Evolutionary conservation across 2,113 vertebrate genomes (phyloP).

Genomic region (Pholis gunnellus): DNA sequence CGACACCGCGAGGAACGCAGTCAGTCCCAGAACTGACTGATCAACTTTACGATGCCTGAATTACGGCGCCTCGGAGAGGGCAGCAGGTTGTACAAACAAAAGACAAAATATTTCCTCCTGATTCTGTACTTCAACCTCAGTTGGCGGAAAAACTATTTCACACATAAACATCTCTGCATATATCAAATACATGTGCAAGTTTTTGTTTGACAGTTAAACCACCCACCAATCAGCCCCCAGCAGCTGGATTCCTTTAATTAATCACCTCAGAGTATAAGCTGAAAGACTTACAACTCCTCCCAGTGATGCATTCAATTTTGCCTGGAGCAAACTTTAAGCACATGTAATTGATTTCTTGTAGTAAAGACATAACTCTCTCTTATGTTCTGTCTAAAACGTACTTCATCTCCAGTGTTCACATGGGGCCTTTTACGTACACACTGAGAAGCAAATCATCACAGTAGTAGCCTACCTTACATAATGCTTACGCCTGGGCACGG

Average conservation of each 20-base stretch:
- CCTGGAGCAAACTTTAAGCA: slow-evolving; percentile 42
- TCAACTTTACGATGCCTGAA: slow-evolving; percentile 21
- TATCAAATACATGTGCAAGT: slow-evolving; percentile 22
- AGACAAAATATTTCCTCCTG: background rate
- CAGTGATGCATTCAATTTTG: slow-evolving; percentile 53
- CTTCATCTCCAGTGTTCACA: slow-evolving; percentile 52
- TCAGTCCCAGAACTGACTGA: slow-evolving; percentile 19
- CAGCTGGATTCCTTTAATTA: slow-evolving; percentile 47
- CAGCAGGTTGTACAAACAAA: slow-evolving; percentile 2
- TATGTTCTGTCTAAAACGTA: slow-evolving; percentile 46
- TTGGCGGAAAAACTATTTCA: background rate
- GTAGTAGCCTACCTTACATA: slow-evolving; percentile 32
- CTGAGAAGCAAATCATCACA: slow-evolving; percentile 52
- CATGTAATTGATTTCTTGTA: slow-evolving; percentile 59
- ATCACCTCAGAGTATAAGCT: slow-evolving; percentile 43
- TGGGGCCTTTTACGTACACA: slow-evolving; percentile 49
- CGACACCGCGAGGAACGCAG: slow-evolving; percentile 4
- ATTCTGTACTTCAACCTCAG: slow-evolving; percentile 4
- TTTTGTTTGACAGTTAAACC: slow-evolving; percentile 40
- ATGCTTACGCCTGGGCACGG: slow-evolving; percentile 40
- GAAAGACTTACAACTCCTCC: slow-evolving; percentile 54
- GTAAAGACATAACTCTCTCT: slow-evolving; percentile 52
- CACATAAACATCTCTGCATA: background rate
- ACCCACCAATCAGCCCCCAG: slow-evolving; percentile 46
- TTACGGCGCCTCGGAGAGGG: background rate